Conservation (phyloP, 1,140 invertebrate genomes). For the Caerostris extrusa region DNA sequence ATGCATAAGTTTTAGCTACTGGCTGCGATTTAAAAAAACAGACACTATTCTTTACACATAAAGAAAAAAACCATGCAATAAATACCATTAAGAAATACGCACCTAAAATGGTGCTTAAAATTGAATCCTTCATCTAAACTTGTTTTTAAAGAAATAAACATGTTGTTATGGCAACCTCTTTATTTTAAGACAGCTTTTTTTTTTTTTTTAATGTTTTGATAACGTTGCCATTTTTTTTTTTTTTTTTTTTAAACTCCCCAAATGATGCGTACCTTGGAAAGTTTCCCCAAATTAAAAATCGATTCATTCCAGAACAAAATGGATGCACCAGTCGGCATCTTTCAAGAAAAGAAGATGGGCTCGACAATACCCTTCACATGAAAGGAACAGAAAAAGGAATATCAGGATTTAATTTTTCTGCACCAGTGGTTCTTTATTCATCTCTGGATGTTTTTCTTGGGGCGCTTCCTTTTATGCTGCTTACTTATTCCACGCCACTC, state of each 20-base stretch:
- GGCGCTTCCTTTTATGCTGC: neutral
- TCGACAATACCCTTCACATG: neutral
- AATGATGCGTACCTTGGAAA: neutral
- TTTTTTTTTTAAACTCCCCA: too few relatives aligned
- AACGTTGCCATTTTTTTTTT: too few relatives aligned
- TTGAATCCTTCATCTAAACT: too few relatives aligned
- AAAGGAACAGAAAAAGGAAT: neutral
- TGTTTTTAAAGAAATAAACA: neutral
- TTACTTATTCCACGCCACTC: conserved; percentile 47
- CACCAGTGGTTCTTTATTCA: conserved; percentile 56
- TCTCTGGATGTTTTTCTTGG: conserved; percentile 51
- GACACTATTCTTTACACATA: too few relatives aligned
- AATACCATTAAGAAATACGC: too few relatives aligned
- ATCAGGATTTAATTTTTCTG: conserved; percentile 55
- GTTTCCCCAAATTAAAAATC: neutral
- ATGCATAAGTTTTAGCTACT: too few relatives aligned
- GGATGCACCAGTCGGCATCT: neutral
- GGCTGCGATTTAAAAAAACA: too few relatives aligned
- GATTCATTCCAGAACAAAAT: neutral
- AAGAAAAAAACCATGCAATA: too few relatives aligned
- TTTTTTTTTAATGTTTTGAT: neutral
- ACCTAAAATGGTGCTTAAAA: too few relatives aligned
- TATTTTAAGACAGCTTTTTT: neutral
- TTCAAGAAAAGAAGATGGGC: neutral
- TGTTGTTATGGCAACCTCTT: neutral